phyloP scores from a whole-genome alignment of 1,140 invertebrate genomes.

The Drosophila micromelanica region DNA sequence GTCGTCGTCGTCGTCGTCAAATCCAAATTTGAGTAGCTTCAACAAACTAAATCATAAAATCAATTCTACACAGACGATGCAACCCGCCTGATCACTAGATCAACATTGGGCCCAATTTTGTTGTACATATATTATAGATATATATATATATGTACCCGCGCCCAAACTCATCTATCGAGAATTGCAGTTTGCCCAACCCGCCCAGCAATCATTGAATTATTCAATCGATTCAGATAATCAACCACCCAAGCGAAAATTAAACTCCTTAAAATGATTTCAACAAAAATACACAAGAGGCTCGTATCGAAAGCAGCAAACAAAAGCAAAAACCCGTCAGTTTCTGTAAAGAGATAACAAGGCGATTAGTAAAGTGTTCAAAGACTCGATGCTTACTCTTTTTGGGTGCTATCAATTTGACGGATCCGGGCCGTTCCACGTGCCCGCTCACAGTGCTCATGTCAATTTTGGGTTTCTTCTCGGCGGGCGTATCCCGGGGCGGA shows the following conservation, averaged over 20 bases:
- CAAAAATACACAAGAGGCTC: constrained; percentile 34
- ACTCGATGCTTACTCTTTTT: constrained; percentile 93
- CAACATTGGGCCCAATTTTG: not conserved
- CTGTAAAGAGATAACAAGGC: constrained; percentile 84
- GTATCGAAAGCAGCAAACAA: constrained; percentile 34
- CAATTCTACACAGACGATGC: not conserved
- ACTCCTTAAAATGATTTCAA: constrained; percentile 34
- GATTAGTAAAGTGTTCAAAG: constrained; percentile 57
- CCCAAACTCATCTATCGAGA: constrained; percentile 1
- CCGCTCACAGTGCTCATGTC: constrained; percentile 83
- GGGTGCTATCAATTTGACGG: constrained; percentile 93
- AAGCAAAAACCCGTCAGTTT: constrained; percentile 69
- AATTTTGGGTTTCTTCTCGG: constrained; percentile 91
- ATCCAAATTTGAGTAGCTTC: not conserved
- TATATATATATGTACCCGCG: not conserved
- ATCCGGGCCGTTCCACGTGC: constrained; percentile 88
- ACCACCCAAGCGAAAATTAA: constrained; percentile 33
- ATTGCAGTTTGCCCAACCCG: not conserved
- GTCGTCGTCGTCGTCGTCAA: too few relatives aligned
- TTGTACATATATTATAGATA: not conserved
- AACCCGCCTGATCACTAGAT: not conserved
- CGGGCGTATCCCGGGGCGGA: constrained; percentile 87
- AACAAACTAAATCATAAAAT: constrained; percentile 20
- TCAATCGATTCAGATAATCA: constrained; percentile 3
- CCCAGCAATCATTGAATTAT: not conserved